A percentile compares a stretch with the other conserved stretches of the same genome.
Conservation (phyloP, 1,140 invertebrate genomes). For the Caenorhabditis brenneri region DNA sequence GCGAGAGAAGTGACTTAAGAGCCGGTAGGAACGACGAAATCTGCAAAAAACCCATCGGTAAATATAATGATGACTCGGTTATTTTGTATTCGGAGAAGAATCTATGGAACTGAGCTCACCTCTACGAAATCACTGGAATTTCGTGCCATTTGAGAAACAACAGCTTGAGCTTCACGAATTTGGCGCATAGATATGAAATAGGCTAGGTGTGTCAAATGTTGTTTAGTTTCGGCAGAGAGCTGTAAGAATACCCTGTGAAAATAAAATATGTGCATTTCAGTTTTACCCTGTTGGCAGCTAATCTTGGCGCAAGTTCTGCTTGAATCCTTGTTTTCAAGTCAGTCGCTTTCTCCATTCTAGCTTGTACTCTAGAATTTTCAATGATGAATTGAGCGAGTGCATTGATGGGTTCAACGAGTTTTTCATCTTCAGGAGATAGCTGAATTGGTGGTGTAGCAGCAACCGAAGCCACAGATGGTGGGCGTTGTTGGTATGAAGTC, state of each 20-base stretch:
- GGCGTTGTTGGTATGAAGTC: neutral
- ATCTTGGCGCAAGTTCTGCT: neutral
- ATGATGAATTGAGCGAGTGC: neutral
- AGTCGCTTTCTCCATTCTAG: neutral
- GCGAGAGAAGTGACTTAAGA: conserved; percentile 26
- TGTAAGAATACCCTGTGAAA: neutral
- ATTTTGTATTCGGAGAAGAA: neutral
- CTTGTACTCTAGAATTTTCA: neutral
- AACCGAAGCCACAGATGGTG: neutral
- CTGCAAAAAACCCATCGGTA: neutral
- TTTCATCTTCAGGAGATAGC: neutral
- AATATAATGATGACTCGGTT: neutral
- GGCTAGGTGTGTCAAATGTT: neutral
- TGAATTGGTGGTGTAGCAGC: neutral
- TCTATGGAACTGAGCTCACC: neutral
- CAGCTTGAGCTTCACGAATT: conserved; percentile 17
- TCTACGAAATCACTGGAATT: conserved; percentile 1
- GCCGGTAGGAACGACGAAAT: conserved; percentile 30
- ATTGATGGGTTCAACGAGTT: neutral
- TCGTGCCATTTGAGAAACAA: neutral
- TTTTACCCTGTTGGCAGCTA: neutral
- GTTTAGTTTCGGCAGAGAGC: conserved; percentile 9
- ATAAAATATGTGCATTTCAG: no score
- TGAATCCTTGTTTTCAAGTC: conserved; percentile 16
- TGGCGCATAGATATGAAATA: neutral